Percentiles rank a stretch among this genome's conserved stretches.
phyloP scores from a whole-genome alignment of 2,797 vertebrate species.

The Siniperca undulata region DNA sequence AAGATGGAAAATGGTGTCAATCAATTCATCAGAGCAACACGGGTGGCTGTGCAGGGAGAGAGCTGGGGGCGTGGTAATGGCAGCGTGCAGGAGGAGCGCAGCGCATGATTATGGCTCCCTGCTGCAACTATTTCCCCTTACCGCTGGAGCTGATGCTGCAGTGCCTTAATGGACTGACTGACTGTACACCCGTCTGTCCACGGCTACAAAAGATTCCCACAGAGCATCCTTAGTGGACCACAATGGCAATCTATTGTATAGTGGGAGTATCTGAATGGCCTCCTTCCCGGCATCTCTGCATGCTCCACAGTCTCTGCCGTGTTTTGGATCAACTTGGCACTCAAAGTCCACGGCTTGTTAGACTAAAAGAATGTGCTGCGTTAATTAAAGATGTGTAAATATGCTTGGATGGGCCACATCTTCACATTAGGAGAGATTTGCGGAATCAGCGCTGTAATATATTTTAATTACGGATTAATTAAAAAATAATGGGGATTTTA shows the following conservation, averaged over 20 bases:
- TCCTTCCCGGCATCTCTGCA: conserved; percentile 1
- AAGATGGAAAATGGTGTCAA: conserved; percentile 87
- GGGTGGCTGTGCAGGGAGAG: conserved; percentile 77
- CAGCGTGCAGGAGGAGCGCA: conserved; percentile 67
- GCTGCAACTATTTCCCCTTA: conserved; percentile 61
- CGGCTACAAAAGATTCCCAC: conserved; percentile 33
- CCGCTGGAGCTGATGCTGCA: conserved; percentile 62
- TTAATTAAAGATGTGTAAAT: conserved; percentile 99
- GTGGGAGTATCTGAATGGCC: conserved; percentile 21
- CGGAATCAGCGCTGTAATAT: conserved; percentile 95
- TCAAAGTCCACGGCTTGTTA: conserved; percentile 92
- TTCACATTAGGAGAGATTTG: conserved; percentile 99
- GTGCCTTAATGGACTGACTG: conserved; percentile 64
- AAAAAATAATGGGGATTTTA: conserved; percentile 98
- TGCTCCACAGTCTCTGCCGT: background rate
- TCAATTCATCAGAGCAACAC: conserved; percentile 84
- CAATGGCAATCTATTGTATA: conserved; percentile 6
- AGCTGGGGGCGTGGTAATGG: conserved; percentile 67
- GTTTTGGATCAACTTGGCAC: conserved; percentile 75
- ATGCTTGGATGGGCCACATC: conserved; percentile 95
- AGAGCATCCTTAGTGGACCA: conserved; percentile 32
- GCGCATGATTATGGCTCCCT: conserved; percentile 71
- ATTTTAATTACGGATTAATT: conserved; percentile 99
- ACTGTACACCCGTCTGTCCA: conserved; percentile 31
- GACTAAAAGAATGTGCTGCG: conserved; percentile 92